Percentiles rank a stretch among this genome's conserved stretches.
phyloP scores from a whole-genome alignment of 2,113 vertebrate genomes.

The Leucoraja erinaceus region DNA sequence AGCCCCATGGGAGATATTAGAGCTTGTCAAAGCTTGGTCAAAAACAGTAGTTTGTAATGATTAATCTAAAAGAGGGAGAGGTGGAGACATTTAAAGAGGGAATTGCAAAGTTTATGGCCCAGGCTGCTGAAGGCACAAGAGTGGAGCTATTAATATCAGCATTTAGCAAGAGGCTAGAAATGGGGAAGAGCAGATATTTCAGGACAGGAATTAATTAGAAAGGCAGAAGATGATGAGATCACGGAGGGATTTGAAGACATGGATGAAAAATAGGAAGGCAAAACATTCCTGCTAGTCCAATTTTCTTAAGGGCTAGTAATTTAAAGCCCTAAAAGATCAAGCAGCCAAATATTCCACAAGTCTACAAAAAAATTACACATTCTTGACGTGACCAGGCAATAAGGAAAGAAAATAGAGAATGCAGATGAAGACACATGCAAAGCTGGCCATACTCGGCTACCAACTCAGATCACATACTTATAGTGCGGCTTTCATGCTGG shows the following conservation, averaged over 20 bases:
- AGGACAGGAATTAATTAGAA: neutral
- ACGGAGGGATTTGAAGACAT: neutral
- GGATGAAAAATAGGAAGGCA: neutral
- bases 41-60: neutral
- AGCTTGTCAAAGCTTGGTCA: neutral
- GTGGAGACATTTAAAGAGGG: neutral
- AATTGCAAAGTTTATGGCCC: neutral
- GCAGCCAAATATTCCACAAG: neutral
- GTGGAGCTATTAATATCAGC: neutral
- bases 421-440: neutral
- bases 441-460: no score
- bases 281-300: no score
- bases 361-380: no score
- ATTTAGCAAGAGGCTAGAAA: neutral
- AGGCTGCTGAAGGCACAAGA: neutral
- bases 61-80: neutral
- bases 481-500: no score
- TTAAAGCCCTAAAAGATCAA: neutral
- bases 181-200: neutral
- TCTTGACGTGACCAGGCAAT: no score
- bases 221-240: neutral
- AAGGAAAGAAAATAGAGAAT: neutral
- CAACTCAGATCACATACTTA: no score
- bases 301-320: neutral
- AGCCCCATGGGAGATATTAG: neutral